Conservation (phyloP, 2,113 vertebrate species). For the Mus musculus region GRCm39 chr4:138952501-138953000, state of each 20-base stretch:
- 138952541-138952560: background rate
- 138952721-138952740: background rate
- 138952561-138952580: background rate
- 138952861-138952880: no score
- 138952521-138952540: background rate
- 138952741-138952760: background rate
- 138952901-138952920: no score
- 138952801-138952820: no score
- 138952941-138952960: no score
- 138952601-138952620: rapidly evolving
- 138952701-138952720: background rate
- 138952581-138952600: background rate
- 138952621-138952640: background rate
- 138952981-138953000: background rate
- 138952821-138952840: no score
- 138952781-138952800: no score
- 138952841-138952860: no score
- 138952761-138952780: background rate
- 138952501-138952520: background rate
- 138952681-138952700: rapidly evolving
- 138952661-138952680: background rate
- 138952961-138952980: no score
- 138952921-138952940: no score
- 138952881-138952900: no score
- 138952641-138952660: background rate